Evolutionary conservation across 2,888 invertebrate genomes (phyloP), one percentile per base, ranked within the genome.

Genomic region (Melinaea menophilus): DNA sequence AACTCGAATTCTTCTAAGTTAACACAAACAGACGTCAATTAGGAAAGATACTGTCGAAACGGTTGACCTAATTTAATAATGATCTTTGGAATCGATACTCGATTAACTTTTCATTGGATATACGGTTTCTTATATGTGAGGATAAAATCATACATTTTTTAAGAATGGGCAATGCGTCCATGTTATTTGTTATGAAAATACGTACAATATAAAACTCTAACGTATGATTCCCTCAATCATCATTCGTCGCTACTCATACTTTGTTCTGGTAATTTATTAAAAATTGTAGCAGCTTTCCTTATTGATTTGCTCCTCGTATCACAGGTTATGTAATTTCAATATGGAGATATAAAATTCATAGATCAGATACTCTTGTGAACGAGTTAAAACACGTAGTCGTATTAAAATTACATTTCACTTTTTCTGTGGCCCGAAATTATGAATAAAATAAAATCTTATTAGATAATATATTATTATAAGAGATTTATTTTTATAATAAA

Each of bases 161-260:
- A 22, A 22, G 1, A 22, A 22, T 22, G 22, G 22, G 1, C 1
- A 22, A 22, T 22, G 22, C 0, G 22, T 22, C 22, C 22, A 22
- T 22, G 22, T 22, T 22, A 0, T 22, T 22, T 1, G 0, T 22
- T 22, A 22, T 1, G 22, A 22, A 22, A 22, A 22, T 22, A 22
- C 22, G 22, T 22, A 0, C 46, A 12, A 51, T 54, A n/a, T n/a
- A n/a, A n/a, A n/a, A 57, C 34, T 37, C 60, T 48, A 58, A 55
- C 67, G 60, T 58, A 62, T 62, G 56, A 62, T 61, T 64, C 64
- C 59, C 62, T 64, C 65, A 65, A 65, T 69, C 67, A 65, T 62
- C 59, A 61, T 65, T 57, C 64, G 65, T 55, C 59, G 63, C 41
- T 48, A 65, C 55, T 54, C 35, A 35, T 55, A 33, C 54, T 35